Evolutionary conservation across 2,888 invertebrate species (phyloP).

Genomic region (Anorthoa munda): DNA sequence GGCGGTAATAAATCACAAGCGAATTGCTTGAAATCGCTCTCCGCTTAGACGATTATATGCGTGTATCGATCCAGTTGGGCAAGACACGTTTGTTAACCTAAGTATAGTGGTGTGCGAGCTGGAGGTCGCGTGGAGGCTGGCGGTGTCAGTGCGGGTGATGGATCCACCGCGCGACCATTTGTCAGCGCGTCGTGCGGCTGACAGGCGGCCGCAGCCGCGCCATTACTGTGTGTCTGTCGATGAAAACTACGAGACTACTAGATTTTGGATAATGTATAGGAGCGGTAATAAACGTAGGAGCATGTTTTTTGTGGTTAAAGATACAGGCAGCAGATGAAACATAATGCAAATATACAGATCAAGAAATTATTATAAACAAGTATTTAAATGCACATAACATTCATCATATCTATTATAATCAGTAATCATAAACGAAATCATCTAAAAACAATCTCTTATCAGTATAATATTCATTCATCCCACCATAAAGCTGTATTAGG

Average conservation of each 20-base stretch:
- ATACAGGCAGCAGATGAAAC: background rate
- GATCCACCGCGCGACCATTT: slow-evolving; percentile 70
- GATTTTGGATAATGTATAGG: slow-evolving; percentile 13
- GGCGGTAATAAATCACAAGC: slow-evolving; percentile 52
- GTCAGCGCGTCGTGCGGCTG: slow-evolving; percentile 72
- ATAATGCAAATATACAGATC: background rate
- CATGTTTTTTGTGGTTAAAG: slow-evolving; percentile 7
- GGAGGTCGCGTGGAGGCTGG: slow-evolving; percentile 68
- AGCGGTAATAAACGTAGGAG: background rate
- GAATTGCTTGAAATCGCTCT: slow-evolving; percentile 74
- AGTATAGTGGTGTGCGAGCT: slow-evolving; percentile 67
- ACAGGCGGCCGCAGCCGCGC: slow-evolving; percentile 67
- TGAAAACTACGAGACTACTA: slow-evolving; percentile 46
- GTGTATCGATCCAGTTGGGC: slow-evolving; percentile 86
- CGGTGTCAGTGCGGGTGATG: slow-evolving; percentile 70
- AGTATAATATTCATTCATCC: slow-evolving; percentile 20
- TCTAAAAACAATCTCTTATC: background rate
- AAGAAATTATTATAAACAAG: slow-evolving; percentile 30
- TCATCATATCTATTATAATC: background rate
- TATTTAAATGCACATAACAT: slow-evolving; percentile 5
- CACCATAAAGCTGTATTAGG: slow-evolving; percentile 1
- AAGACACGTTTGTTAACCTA: slow-evolving; percentile 84
- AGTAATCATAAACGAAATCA: slow-evolving; percentile 5
- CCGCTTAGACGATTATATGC: slow-evolving; percentile 80
- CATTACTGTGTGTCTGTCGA: slow-evolving; percentile 61